Evolutionary conservation across 2,113 vertebrate species (phyloP).

Genomic region (Macaca nemestrina): DNA sequence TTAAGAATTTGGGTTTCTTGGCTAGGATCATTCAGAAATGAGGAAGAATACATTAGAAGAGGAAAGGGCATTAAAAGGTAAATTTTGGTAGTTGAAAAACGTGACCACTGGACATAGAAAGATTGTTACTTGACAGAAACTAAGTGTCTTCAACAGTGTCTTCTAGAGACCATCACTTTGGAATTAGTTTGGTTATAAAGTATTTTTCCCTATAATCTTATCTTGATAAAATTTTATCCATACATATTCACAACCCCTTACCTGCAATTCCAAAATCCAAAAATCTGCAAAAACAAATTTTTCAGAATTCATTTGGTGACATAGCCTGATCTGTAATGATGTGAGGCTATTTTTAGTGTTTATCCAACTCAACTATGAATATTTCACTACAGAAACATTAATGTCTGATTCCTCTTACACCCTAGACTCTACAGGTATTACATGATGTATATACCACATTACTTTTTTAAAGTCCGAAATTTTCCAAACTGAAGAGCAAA

Average conservation of each 20-base stretch:
- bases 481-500: background rate
- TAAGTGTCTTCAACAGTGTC: background rate
- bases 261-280: background rate
- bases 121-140: background rate
- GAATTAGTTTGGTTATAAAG: background rate
- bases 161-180: background rate
- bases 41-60: background rate
- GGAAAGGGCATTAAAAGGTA: background rate
- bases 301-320: background rate
- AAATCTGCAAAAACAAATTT: background rate
- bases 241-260: background rate
- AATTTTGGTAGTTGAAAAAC: background rate
- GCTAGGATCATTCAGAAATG: conserved; percentile 14
- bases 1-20: conserved; percentile 6
- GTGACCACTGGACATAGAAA: background rate
- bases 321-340: background rate
- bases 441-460: background rate
- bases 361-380: background rate
- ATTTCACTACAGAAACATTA: conserved; percentile 14
- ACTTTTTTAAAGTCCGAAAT: background rate
- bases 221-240: background rate
- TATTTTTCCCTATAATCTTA: background rate
- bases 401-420: background rate
- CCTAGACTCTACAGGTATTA: background rate
- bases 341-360: background rate